phyloP scores from a whole-genome alignment of 2,888 invertebrate species.

The Lepidocyrtinus sp. region DNA sequence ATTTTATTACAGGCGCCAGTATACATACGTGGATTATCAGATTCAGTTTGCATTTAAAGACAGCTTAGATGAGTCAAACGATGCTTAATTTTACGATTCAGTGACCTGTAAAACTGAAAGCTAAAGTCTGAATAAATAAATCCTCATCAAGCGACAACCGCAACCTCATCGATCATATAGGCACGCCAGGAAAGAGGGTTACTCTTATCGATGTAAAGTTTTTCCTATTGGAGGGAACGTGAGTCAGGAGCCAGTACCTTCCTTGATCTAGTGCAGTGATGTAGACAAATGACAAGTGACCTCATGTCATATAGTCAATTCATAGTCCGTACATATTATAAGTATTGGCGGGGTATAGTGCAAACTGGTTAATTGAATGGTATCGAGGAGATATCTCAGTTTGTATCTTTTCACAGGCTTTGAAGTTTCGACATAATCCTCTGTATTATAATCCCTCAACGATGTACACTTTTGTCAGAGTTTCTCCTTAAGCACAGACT shows the following conservation, averaged over 20 bases:
- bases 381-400: no score
- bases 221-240: background rate
- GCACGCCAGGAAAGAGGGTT: constrained; percentile 19
- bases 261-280: constrained; percentile 27
- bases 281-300: no score
- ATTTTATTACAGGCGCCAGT: no score
- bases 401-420: no score
- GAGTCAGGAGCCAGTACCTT: constrained; percentile 8
- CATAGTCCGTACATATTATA: no score
- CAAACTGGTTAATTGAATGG: constrained; percentile 13
- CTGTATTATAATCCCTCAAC: constrained; percentile 31
- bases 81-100: no score
- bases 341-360: background rate
- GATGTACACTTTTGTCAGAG: constrained; percentile 1
- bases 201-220: constrained; percentile 17
- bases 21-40: no score
- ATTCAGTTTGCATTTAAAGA: no score
- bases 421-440: constrained; percentile 43
- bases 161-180: background rate
- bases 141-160: no score
- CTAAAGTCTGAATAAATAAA: constrained; percentile 37
- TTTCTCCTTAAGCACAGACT: constrained; percentile 23
- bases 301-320: no score
- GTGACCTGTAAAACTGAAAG: constrained; percentile 40
- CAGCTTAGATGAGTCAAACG: no score